Percentiles rank a stretch among this genome's conserved stretches.
Conservation (phyloP, 2,797 vertebrate genomes). For the Labeo calbasu region DNA sequence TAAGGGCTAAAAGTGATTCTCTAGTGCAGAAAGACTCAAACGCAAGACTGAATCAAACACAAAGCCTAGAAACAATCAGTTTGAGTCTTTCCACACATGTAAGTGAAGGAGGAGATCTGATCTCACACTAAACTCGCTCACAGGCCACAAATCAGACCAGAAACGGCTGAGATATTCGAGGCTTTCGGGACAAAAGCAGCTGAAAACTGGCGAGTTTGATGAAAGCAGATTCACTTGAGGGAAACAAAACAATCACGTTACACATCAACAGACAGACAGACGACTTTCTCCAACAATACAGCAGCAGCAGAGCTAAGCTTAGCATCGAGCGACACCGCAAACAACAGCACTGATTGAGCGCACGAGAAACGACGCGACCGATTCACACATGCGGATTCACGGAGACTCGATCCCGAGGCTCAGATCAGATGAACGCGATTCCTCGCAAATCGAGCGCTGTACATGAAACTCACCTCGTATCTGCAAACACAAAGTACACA, state of each 20-base stretch:
- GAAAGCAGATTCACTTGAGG: neutral
- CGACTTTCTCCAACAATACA: neutral
- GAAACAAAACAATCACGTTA: neutral
- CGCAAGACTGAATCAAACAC: neutral
- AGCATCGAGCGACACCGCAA: neutral
- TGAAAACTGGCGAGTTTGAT: neutral
- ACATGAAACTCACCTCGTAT: slow-evolving; percentile 82
- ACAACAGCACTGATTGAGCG: neutral
- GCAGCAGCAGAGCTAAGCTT: neutral
- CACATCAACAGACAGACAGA: neutral
- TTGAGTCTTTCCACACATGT: neutral
- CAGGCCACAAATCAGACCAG: neutral
- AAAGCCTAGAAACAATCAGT: neutral
- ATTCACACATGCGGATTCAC: neutral
- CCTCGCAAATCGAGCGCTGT: neutral
- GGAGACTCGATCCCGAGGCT: neutral
- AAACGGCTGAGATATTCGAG: neutral
- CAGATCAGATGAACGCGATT: neutral
- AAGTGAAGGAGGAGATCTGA: neutral
- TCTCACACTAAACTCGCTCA: neutral
- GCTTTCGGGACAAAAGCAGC: neutral
- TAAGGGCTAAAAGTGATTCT: neutral
- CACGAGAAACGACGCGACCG: neutral
- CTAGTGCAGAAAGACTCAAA: neutral
- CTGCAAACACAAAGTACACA: slow-evolving; percentile 84